These are phyloP conservation scores for Ellobius talpinus DNA, from an alignment of 2,113 vertebrate species.

Conservation along the genomic window DNA sequence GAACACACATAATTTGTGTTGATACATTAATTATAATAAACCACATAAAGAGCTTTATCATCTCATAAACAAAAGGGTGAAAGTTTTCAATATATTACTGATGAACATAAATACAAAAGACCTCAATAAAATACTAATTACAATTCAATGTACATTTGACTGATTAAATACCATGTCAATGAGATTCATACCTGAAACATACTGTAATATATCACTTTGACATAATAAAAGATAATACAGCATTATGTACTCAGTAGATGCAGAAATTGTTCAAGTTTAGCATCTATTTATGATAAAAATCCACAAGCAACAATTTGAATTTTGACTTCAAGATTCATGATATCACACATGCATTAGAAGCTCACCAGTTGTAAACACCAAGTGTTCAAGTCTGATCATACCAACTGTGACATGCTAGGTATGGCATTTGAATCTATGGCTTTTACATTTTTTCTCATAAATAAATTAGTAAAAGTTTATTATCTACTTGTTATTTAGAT, in stretches of 20 bases:
- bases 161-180: neutral
- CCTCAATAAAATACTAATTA: neutral
- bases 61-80: neutral
- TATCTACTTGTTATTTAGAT: neutral
- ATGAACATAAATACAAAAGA: neutral
- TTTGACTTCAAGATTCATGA: neutral
- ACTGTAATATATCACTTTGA: neutral
- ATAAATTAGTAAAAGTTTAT: neutral
- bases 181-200: neutral
- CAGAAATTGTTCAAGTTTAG: neutral
- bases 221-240: neutral
- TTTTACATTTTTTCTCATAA: neutral
- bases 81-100: neutral
- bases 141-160: neutral
- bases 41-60: neutral
- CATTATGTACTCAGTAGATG: neutral
- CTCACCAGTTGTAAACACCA: neutral
- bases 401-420: neutral
- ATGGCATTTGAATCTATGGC: neutral
- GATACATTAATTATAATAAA: neutral
- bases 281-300: neutral
- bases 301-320: neutral
- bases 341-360: neutral
- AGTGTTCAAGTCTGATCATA: too few relatives aligned
- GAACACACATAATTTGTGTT: neutral